A percentile compares a stretch with the other conserved stretches of the same genome.
Evolutionary conservation across 2,888 invertebrate genomes (phyloP).

Genomic region (Ennomos erosarius): DNA sequence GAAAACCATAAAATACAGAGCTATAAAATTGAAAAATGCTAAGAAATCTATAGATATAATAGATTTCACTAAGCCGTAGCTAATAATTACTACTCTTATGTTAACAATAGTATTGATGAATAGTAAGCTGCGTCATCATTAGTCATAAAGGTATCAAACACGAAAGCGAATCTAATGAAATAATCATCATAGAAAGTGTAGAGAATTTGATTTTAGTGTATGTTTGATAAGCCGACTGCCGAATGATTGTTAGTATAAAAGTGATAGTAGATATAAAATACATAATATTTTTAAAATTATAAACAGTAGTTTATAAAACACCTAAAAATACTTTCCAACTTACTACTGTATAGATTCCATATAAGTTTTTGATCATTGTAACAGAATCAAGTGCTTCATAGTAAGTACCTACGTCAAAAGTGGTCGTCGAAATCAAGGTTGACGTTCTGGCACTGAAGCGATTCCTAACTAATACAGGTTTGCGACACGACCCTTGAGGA

Average conservation of each 20-base stretch:
- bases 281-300: too few species aligned
- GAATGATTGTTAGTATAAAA: constrained; percentile 32
- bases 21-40: too few species aligned
- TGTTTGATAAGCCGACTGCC: constrained; percentile 34
- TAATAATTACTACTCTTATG: constrained; percentile 26
- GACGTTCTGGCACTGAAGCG: constrained; percentile 13
- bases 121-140: constrained; percentile 54
- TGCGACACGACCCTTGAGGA: neutral
- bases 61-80: constrained; percentile 11
- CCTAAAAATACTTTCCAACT: too few species aligned
- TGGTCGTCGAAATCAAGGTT: neutral
- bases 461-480: neutral
- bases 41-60: neutral
- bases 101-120: constrained; percentile 29
- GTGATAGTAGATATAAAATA: constrained; percentile 19
- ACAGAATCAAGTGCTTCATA: neutral
- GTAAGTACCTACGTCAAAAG: neutral
- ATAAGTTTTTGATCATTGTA: too few species aligned
- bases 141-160: constrained; percentile 60
- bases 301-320: too few species aligned
- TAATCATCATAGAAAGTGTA: constrained; percentile 76
- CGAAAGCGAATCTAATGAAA: constrained; percentile 77
- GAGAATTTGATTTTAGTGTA: constrained; percentile 66
- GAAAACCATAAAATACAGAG: too few species aligned
- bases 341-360: too few species aligned